Evolutionary conservation across 23 tunicate genomes (phyloP), one percentile per base, ranked within the genome.

Genomic region (Clavelina lepadiformis): DNA sequence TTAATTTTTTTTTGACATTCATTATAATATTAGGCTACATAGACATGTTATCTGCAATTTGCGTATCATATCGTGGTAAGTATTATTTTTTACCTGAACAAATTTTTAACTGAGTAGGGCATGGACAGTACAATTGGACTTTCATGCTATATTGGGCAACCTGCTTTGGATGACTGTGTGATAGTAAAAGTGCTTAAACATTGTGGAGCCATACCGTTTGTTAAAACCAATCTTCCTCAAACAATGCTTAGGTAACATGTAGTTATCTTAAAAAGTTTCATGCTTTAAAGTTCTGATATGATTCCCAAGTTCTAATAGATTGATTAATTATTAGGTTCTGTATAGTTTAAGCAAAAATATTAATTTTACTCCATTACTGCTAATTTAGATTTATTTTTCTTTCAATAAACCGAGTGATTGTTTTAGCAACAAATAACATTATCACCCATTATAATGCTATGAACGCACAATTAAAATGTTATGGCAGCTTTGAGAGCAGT

Each of bases 151-250:
- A 28, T 73, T 59, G 78, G 41, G n/a, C 36, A 41, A 27, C 54
- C 67, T 30, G 72, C 78, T 3, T 1, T 7, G 28, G 68, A 63
- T 34, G 94, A 85, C 41, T 63, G 75, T 22, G 84, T 77, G 35
- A 23, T 85, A 26, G 94, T 64, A 24, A 53, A 69, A 51, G 94
- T 85, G 18, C 47, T 85, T 74, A 70, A 78, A 31, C 69, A 71
- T 51, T 47, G 61, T 63, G 94, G 94, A 7, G 94, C 94, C 2
- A 61, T 85, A 29, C 94, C 94, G 5, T 85, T 85, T 77, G 84
- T 70, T 11, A 85, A 85, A 57, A 85, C 84, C 11, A 85, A 77
- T 45, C 11, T 66, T 21, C 74, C 79, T 0, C 84, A 77, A 37
- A 23, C 58, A 28, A 77, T 85, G 94, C 68, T 74, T 7, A 69